Conservation (phyloP, 1,140 invertebrate genomes). For the Drosophila nigrodunni region DNA sequence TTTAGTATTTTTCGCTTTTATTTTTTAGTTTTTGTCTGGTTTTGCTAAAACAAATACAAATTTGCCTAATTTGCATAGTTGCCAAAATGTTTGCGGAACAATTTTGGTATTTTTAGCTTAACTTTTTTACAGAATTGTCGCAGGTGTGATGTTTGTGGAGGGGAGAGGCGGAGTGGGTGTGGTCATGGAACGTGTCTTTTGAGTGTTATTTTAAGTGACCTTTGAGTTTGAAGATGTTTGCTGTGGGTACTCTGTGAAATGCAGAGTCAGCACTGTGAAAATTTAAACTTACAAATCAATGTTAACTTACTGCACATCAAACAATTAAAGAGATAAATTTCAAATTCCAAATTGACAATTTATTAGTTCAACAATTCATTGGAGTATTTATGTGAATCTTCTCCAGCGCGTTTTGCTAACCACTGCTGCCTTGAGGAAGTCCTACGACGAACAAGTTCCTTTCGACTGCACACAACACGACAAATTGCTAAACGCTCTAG, state of each 20-base stretch:
- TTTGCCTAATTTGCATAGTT: constrained; percentile 62
- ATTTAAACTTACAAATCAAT: no score
- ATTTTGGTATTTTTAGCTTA: constrained; percentile 42
- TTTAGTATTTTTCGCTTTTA: neutral
- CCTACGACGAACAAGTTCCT: no score
- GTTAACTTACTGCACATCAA: no score
- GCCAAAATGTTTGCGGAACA: constrained; percentile 62
- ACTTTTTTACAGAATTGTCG: constrained; percentile 25
- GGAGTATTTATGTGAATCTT: no score
- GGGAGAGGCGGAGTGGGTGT: neutral
- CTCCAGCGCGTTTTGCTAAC: no score
- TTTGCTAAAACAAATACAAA: constrained; percentile 49
- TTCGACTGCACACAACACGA: no score
- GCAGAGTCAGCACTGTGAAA: constrained; percentile 24
- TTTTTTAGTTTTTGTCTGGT: neutral
- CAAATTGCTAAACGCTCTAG: no score
- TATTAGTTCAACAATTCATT: no score
- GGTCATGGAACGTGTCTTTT: constrained; percentile 55
- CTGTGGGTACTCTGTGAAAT: constrained; percentile 36
- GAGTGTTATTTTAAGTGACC: constrained; percentile 1
- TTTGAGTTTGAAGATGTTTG: constrained; percentile 10
- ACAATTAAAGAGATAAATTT: no score
- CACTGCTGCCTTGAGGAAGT: no score
- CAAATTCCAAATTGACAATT: no score
- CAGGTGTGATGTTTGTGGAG: constrained; percentile 43